These are phyloP conservation scores for Spodoptera exigua DNA, from an alignment of 2,888 invertebrate species.

Conservation along the genomic window DNA sequence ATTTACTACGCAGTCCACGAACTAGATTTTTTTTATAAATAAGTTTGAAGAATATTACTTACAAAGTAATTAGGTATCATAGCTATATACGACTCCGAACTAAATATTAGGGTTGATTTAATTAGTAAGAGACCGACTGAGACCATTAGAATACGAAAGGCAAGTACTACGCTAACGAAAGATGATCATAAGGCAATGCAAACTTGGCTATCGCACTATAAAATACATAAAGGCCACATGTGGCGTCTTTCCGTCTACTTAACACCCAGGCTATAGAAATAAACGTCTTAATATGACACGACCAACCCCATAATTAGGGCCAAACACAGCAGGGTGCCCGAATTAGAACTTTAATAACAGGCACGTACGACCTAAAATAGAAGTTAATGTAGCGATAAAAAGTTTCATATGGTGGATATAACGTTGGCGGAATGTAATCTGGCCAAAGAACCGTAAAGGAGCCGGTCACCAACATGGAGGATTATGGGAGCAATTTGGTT, in stretches of 20 bases:
- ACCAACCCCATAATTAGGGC: constrained; percentile 52
- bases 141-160: too few relatives aligned
- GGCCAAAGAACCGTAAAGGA: constrained; percentile 59
- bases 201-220: constrained; percentile 27
- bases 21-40: too few relatives aligned
- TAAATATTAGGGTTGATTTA: too few relatives aligned
- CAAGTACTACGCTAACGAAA: constrained; percentile 8
- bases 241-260: constrained; percentile 24
- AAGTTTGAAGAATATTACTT: too few relatives aligned
- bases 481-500: constrained; percentile 57
- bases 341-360: constrained; percentile 71
- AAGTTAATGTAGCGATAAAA: constrained; percentile 73
- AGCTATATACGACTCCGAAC: too few relatives aligned
- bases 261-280: constrained; percentile 47
- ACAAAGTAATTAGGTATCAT: too few relatives aligned
- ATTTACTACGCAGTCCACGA: too few relatives aligned
- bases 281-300: constrained; percentile 56
- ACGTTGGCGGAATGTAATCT: constrained; percentile 71
- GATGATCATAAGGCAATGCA: constrained; percentile 5
- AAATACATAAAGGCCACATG: constrained; percentile 35
- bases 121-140: too few relatives aligned
- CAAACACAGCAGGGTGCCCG: constrained; percentile 57
- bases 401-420: constrained; percentile 70
- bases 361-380: constrained; percentile 63
- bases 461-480: constrained; percentile 51